Percentiles rank a stretch among this genome's conserved stretches.
Evolutionary conservation across 2,113 vertebrate species (phyloP).

Genomic region (Parus major): DNA sequence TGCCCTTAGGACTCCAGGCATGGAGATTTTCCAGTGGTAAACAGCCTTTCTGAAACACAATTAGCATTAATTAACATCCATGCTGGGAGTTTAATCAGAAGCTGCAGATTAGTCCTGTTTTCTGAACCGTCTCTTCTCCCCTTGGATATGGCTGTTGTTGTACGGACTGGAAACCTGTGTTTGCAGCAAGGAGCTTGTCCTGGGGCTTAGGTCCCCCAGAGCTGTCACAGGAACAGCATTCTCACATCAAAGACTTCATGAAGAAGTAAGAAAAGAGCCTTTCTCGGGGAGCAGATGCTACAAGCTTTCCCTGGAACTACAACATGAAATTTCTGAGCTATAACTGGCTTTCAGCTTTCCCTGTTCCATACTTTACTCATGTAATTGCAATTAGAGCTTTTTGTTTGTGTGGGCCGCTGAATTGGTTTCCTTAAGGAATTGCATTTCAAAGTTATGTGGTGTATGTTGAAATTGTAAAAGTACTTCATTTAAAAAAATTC

Average conservation of each 20-base stretch:
- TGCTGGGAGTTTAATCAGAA: constrained; percentile 50
- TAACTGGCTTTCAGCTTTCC: not conserved
- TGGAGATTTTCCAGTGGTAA: constrained; percentile 40
- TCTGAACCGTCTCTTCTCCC: not conserved
- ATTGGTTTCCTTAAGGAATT: not conserved
- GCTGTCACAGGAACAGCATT: not conserved
- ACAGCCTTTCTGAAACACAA: constrained; percentile 29
- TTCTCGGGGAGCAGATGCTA: not conserved
- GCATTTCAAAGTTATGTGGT: not conserved
- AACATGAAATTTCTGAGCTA: not conserved
- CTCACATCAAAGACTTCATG: not conserved
- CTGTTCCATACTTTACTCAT: not conserved
- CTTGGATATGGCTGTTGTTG: not conserved
- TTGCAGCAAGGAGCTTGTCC: not conserved
- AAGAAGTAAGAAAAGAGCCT: not conserved
- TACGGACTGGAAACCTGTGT: not conserved
- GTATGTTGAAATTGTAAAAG: not conserved
- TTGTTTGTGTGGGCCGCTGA: not conserved
- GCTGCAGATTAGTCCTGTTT: constrained; percentile 23
- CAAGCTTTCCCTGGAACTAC: not conserved
- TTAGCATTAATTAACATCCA: constrained; percentile 56
- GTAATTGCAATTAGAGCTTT: not conserved
- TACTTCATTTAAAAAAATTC: not conserved
- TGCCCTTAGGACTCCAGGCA: not conserved
- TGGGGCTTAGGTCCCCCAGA: not conserved